Evolutionary conservation across 2,888 invertebrate species (phyloP).

Genomic region (Tipula lateralis): DNA sequence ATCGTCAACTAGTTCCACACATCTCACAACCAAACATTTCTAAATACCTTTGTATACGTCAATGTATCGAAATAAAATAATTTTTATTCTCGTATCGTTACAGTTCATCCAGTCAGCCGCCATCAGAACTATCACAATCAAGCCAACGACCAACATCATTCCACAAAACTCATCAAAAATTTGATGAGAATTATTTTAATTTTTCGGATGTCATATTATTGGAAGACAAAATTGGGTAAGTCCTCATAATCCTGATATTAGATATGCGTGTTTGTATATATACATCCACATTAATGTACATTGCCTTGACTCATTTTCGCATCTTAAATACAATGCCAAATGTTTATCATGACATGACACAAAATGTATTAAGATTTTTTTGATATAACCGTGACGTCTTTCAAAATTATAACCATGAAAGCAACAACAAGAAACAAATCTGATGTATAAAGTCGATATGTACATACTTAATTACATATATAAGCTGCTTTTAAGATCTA

Average conservation of each 20-base stretch:
- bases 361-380: not conserved
- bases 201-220: slow-evolving; percentile 9
- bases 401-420: not conserved
- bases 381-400: not conserved
- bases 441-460: not conserved
- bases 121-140: not conserved
- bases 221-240: slow-evolving; percentile 24
- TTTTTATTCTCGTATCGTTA: not conserved
- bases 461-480: not conserved
- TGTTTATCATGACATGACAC: not conserved
- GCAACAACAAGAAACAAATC: not conserved
- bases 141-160: not conserved
- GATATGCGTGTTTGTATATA: not conserved
- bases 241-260: not conserved
- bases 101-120: not conserved
- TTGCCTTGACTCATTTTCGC: not conserved
- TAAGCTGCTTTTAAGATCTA: not conserved
- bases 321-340: not conserved
- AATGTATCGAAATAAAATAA: not conserved
- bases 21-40: not conserved
- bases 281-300: not conserved
- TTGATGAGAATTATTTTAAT: slow-evolving; percentile 24
- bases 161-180: not conserved
- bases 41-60: not conserved
- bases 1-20: not conserved